Conservation (phyloP, 2,888 invertebrate genomes). For the Andrena chrysosceles region DNA sequence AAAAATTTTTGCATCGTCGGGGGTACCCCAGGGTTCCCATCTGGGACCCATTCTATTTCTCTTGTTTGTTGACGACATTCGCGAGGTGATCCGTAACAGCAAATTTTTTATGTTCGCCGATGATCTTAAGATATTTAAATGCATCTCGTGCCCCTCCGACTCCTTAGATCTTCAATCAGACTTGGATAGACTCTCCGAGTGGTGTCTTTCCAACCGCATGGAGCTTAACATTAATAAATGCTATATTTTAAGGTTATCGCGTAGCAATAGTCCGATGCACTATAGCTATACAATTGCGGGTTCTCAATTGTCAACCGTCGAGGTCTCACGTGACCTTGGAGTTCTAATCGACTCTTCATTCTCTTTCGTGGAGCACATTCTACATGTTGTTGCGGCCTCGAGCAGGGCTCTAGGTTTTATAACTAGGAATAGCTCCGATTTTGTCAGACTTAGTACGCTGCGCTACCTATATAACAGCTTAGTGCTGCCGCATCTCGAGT, state of each 20-base stretch:
- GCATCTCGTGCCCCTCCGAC: background rate
- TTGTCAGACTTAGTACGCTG: background rate
- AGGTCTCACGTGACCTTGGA: background rate
- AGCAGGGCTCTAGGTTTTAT: background rate
- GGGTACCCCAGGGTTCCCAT: no score
- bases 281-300: background rate
- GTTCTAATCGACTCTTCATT: background rate
- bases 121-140: background rate
- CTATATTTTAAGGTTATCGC: background rate
- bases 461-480: background rate
- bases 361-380: background rate
- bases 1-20: no score
- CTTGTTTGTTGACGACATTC: background rate
- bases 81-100: background rate
- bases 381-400: background rate
- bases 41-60: background rate
- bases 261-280: background rate
- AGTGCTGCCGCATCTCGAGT: background rate
- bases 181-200: background rate
- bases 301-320: background rate
- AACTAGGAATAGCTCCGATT: background rate
- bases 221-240: background rate
- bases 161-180: background rate
- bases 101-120: background rate
- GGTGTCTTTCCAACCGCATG: background rate